Percentiles rank a stretch among this genome's conserved stretches.
phyloP scores from a whole-genome alignment of 2,113 vertebrate species.

The Chaenocephalus aceratus region DNA sequence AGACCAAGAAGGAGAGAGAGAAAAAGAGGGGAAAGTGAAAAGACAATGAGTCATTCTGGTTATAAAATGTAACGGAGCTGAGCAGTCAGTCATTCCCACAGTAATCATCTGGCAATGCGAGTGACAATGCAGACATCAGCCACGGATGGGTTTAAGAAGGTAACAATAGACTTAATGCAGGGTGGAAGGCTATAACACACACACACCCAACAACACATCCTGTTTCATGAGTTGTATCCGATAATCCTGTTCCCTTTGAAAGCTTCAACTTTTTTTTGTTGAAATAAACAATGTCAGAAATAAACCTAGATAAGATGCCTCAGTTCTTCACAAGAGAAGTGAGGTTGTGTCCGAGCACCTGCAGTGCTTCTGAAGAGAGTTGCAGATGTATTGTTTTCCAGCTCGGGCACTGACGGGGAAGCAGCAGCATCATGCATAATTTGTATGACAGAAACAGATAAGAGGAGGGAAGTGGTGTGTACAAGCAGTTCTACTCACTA shows the following conservation, averaged over 20 bases:
- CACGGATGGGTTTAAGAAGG: conserved; percentile 60
- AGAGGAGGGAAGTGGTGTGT: not conserved
- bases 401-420: conserved; percentile 33
- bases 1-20: not conserved
- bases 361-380: not conserved
- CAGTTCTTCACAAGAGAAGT: conserved; percentile 11
- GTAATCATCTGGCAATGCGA: conserved; percentile 40
- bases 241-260: conserved; percentile 12
- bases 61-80: conserved; percentile 36
- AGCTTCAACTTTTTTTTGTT: conserved; percentile 13
- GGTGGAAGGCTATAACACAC: conserved; percentile 35
- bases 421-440: conserved; percentile 55
- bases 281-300: conserved; percentile 21
- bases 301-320: conserved; percentile 16
- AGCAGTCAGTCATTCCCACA: conserved; percentile 45
- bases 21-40: not conserved
- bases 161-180: conserved; percentile 64
- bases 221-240: conserved; percentile 20
- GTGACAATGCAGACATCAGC: conserved; percentile 55
- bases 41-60: conserved; percentile 43
- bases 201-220: conserved; percentile 23
- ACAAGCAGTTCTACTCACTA: conserved; percentile 48
- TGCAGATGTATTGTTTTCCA: conserved; percentile 31
- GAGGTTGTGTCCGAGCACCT: not conserved
- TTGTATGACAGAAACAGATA: conserved; percentile 45